Conservation (phyloP, 2,113 vertebrate species). For the Coptodon rendalli region DNA sequence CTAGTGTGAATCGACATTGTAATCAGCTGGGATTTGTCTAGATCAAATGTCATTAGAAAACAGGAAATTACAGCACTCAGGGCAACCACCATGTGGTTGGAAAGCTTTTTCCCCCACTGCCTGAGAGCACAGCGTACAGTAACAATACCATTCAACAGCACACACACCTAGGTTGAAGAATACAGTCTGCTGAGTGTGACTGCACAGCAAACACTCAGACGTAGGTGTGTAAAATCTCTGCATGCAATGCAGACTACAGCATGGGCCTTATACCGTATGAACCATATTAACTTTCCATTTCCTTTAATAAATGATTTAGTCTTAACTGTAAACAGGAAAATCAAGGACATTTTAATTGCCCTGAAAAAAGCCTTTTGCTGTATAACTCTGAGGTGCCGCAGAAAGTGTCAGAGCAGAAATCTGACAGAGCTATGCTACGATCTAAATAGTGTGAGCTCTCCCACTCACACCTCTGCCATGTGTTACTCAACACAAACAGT, state of each 20-base stretch:
- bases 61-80: conserved; percentile 45
- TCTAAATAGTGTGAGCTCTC: conserved; percentile 16
- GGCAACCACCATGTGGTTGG: conserved; percentile 2
- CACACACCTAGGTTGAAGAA: neutral
- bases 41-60: conserved; percentile 21
- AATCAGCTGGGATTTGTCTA: conserved; percentile 27
- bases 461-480: conserved; percentile 59
- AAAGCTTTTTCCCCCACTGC: neutral
- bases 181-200: neutral
- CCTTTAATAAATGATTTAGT: neutral
- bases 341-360: neutral
- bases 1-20: neutral
- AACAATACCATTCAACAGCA: neutral
- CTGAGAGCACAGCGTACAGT: neutral
- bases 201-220: neutral
- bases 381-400: neutral
- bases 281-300: neutral
- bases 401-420: neutral
- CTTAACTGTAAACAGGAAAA: fast-evolving
- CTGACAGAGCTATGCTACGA: neutral
- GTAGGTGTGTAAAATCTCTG: neutral
- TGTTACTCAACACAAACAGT: conserved; percentile 45
- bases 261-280: neutral
- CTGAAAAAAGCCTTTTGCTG: neutral
- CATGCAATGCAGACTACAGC: neutral